Conservation (phyloP, 2,113 vertebrate genomes). For the Actenoides hombroni region DNA sequence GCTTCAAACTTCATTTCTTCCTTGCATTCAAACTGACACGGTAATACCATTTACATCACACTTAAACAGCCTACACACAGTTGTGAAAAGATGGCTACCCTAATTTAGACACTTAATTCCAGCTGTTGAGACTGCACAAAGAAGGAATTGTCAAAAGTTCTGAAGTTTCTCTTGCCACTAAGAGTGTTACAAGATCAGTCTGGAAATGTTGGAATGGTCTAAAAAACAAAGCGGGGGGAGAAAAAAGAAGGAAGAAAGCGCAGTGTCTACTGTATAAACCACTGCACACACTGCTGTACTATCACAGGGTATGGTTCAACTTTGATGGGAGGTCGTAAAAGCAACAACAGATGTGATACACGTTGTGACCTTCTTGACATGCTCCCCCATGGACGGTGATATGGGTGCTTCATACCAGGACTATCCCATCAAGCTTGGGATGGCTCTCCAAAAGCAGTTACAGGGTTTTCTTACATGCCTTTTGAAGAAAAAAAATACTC, state of each 20-base stretch:
- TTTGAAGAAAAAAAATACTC: neutral
- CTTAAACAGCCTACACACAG: neutral
- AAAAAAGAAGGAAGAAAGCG: neutral
- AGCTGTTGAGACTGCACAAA: neutral
- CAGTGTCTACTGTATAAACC: neutral
- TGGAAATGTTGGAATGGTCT: neutral
- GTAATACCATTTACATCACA: neutral
- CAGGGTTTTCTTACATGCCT: neutral
- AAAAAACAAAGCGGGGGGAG: neutral
- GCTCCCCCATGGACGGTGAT: neutral
- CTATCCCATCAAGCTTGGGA: neutral
- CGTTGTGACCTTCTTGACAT: neutral
- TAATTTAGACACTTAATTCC: neutral
- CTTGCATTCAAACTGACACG: neutral
- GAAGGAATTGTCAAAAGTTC: neutral
- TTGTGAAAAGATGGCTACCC: neutral
- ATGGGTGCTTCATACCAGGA: neutral
- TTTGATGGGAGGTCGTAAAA: neutral
- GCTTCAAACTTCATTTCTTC: neutral
- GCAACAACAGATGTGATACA: fast-evolving
- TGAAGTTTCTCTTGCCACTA: neutral
- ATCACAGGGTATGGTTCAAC: neutral
- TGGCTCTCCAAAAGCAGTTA: neutral
- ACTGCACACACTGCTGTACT: neutral
- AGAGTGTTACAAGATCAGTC: neutral